Evolutionary conservation across 2,113 vertebrate genomes (phyloP).

Genomic region (Cathartes aura): DNA sequence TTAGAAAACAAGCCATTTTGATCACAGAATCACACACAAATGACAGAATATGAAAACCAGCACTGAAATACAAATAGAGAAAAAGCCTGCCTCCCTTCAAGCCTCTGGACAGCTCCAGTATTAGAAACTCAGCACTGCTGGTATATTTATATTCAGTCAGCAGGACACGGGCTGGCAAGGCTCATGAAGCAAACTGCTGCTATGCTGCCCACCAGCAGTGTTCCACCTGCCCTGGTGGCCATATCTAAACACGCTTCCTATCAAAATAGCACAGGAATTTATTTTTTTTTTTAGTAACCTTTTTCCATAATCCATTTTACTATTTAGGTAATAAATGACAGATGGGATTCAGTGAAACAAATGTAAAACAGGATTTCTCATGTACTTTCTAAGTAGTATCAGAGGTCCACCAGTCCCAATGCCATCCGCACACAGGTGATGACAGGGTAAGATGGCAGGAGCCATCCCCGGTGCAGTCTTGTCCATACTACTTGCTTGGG

Average conservation of each 20-base stretch:
- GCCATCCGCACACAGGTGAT: not conserved
- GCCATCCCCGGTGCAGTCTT: not conserved
- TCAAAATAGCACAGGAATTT: not conserved
- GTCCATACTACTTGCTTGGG: not conserved
- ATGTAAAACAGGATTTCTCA: not conserved
- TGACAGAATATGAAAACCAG: not conserved
- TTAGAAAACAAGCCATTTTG: not conserved
- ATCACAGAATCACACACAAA: not conserved
- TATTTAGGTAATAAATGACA: not conserved
- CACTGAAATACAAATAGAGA: not conserved
- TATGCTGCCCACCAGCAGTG: not conserved
- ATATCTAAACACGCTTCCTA: not conserved
- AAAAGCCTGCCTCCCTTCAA: not conserved
- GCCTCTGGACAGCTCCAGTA: not conserved
- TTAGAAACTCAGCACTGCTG: not conserved
- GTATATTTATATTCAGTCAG: not conserved
- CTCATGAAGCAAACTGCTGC: not conserved
- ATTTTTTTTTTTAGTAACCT: not conserved
- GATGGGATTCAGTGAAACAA: not conserved
- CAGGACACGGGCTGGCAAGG: not conserved
- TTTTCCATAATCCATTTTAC: not conserved
- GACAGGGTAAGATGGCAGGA: not conserved
- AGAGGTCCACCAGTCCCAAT: too few species aligned
- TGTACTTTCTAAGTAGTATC: not conserved
- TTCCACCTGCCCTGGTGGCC: not conserved